Evolutionary conservation across 2,797 vertebrate genomes (phyloP).

Genomic region (Eospalax fontanierii): DNA sequence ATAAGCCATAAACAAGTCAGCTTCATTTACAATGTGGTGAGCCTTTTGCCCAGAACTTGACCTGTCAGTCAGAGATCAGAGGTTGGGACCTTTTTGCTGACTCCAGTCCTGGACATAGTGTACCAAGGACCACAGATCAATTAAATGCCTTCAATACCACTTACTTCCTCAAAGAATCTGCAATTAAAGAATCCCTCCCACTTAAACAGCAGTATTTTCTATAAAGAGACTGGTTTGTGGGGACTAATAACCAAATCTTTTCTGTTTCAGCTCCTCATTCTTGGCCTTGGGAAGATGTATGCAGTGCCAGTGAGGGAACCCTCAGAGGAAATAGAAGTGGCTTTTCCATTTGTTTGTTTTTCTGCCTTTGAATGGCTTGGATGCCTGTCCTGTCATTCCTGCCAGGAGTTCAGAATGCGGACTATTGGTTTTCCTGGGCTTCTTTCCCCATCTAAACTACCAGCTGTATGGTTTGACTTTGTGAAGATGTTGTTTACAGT

Average conservation of each 20-base stretch:
- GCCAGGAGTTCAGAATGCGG: neutral
- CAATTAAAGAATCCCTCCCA: neutral
- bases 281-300: neutral
- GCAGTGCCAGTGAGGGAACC: neutral
- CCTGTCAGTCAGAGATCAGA: neutral
- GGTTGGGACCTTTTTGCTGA: neutral
- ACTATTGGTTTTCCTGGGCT: slow-evolving; percentile 34
- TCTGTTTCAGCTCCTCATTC: neutral
- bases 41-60: neutral
- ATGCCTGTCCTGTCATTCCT: neutral
- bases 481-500: neutral
- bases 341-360: slow-evolving; percentile 57
- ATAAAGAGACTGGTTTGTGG: slow-evolving; percentile 6
- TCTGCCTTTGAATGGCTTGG: neutral
- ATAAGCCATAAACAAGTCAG: neutral
- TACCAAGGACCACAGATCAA: neutral
- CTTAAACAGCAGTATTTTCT: neutral
- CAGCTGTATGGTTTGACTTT: neutral
- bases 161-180: slow-evolving; percentile 3
- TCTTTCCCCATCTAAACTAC: neutral
- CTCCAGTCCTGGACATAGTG: neutral
- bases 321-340: slow-evolving; percentile 10
- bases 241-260: neutral
- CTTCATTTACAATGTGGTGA: neutral
- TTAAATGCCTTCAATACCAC: neutral